Conservation (phyloP, 2,888 invertebrate species). For the Morpho deidamia region DNA sequence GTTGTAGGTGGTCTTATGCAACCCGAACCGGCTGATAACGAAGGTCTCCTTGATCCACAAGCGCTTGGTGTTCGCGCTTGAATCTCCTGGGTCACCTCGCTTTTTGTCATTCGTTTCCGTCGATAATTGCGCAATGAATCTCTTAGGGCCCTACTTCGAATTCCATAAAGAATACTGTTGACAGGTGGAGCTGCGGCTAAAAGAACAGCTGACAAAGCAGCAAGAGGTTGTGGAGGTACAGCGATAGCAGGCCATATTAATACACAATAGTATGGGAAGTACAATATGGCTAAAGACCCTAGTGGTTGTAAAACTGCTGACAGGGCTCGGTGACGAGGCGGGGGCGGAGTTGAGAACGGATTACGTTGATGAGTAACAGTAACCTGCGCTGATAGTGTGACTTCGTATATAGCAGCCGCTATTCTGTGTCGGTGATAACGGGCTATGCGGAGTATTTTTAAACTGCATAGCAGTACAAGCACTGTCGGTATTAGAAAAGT, state of each 20-base stretch:
- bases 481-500: slow-evolving; percentile 83
- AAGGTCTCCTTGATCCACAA: slow-evolving; percentile 86
- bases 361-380: slow-evolving; percentile 90
- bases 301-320: slow-evolving; percentile 85
- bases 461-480: slow-evolving; percentile 84
- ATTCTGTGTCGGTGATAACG: slow-evolving; percentile 89
- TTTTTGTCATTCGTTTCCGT: slow-evolving; percentile 87
- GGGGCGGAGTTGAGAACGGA: slow-evolving; percentile 85
- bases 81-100: slow-evolving; percentile 88
- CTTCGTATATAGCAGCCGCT: slow-evolving; percentile 91
- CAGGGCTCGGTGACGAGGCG: slow-evolving; percentile 80
- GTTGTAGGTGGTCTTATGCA: slow-evolving; percentile 65
- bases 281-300: slow-evolving; percentile 84
- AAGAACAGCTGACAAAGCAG: slow-evolving; percentile 81
- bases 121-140: slow-evolving; percentile 87
- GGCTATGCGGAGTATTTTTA: slow-evolving; percentile 83
- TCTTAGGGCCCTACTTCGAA: slow-evolving; percentile 84
- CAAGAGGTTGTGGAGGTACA: slow-evolving; percentile 59
- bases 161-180: slow-evolving; percentile 87
- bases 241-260: slow-evolving; percentile 81
- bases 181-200: slow-evolving; percentile 84
- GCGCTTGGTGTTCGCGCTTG: slow-evolving; percentile 89
- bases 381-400: slow-evolving; percentile 89
- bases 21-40: slow-evolving; percentile 79
- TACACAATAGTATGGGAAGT: slow-evolving; percentile 85